Evolutionary conservation across 2,797 vertebrate genomes (phyloP), one percentile per base, ranked within the genome.

Genomic region (Uromys caudimaculatus): DNA sequence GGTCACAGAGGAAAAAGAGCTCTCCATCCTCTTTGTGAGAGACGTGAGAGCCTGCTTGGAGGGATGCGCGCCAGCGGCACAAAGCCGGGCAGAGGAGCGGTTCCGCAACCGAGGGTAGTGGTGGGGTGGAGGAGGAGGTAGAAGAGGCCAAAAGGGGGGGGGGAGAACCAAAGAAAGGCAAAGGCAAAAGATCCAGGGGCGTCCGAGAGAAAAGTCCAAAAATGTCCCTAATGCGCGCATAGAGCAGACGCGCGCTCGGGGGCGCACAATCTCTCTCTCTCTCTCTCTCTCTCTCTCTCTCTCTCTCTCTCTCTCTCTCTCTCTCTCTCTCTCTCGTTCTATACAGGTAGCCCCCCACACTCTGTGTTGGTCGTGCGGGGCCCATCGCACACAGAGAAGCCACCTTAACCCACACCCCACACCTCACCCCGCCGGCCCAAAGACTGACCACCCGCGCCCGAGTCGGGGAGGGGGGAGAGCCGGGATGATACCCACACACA

Each of bases 201-300:
- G 95, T 95, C 97, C 75, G 94, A 98, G 98, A 95, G 98, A 97
- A 97, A 98, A 98, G 98, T 98, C 97, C 96, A 94, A 95, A 98
- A 98, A 94, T 77, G 93, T 96, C 82, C 86, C 83, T 95, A 62
- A 76, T 94, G 90, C 44, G 94, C 41, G 78, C 95, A 50, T 76
- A 29, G 79, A 88, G 85, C 52, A 38, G 56, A 56, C 23, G 54
- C 32, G 69, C 90, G 79, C 90, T 90, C 54, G n/a, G 87, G 86
- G 94, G 85, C 60, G 75, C 81, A 77, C 93, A 75, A 12, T n/a
- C 87, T 19, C 41, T 16, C 47, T 62, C 44, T 60, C 83, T 82
- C n/a, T 64, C 50, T 79, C 52, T 56, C n/a, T 41, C 27, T 21
- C 75, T 79, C 90, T 64, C 52, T 60, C 88, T 75, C 85, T 16